phyloP scores from a whole-genome alignment of 1,140 invertebrate genomes.

The Paracyclopina nana region DNA sequence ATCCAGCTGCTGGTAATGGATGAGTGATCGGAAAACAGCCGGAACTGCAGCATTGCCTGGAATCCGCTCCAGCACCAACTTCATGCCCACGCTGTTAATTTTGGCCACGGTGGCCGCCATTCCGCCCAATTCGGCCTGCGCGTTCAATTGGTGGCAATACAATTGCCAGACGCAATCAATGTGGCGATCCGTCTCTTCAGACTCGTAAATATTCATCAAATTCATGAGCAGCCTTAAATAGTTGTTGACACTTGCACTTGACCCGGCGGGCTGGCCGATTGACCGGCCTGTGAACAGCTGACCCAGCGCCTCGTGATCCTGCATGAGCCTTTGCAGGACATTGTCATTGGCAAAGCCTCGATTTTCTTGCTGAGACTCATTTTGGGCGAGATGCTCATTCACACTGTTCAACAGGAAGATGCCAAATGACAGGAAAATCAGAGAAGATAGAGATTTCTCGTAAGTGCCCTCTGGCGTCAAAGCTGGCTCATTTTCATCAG shows the following conservation, averaged over 20 bases:
- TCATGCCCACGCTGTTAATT: constrained; percentile 1
- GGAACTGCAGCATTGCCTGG: neutral
- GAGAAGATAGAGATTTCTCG: neutral
- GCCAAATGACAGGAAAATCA: neutral
- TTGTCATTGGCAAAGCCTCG: neutral
- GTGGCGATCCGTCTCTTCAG: neutral
- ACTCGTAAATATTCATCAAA: neutral
- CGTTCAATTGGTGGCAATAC: neutral
- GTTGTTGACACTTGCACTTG: neutral
- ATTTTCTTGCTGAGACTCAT: neutral
- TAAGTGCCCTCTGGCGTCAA: neutral
- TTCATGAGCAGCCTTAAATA: neutral
- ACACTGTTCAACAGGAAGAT: neutral
- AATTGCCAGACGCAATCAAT: neutral
- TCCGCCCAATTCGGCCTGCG: neutral
- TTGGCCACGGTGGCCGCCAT: neutral
- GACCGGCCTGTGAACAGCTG: no score
- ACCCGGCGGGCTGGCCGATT: neutral
- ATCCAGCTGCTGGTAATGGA: neutral
- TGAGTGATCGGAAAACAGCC: neutral
- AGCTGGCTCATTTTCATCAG: neutral
- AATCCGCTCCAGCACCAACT: neutral
- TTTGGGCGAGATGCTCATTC: neutral
- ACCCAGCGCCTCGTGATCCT: neutral
- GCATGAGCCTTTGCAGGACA: neutral